Base-by-base conservation (phyloP, 2,888 invertebrate species). In the Alviniconcha strummeri region DNA sequence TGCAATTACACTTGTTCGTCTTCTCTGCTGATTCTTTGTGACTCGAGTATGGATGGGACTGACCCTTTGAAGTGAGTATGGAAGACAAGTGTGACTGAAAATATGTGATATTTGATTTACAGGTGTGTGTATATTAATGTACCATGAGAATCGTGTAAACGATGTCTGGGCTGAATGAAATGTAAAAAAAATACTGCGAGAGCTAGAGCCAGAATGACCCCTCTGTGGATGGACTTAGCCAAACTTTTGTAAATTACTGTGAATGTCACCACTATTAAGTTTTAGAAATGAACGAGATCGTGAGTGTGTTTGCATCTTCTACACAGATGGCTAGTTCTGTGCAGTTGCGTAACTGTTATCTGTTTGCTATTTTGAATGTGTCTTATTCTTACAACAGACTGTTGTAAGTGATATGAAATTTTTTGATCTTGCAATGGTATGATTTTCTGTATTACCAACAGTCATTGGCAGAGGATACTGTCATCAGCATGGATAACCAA, bases 291-390 rank as follows among this genome's bases (percentile, higher is more conserved):
- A 78, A 78, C 36, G 78, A 13, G 13, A 15, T 17, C 64, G 78
- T 78, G 78, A 17, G 78, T 78, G 64, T 78, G 57, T 19, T 56
- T 52, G 55, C 1, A 57, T 64, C 60, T 15, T 52, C 15, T 15
- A 78, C 57, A 36, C 78, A 78, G 52, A 64, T 36, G 60, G 54
- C 8, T 60, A 60, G 60, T 60, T 60, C 60, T 60, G 60, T 60
- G 60, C 60, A 60, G 60, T 60, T 60, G 60, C 13, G 60, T 60
- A 60, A 60, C 13, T 60, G 13, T 60, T 4, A 60, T 60, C 13
- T 52, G 64, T 78, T 78, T 57, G 78, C 78, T 60, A 78, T 78
- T 78, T 57, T 78, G 78, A 52, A 64, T 78, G 78, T 78, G 78
- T 78, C 78, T 78, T 78, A 78, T 64, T 64, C 64, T 78, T 78